Percentiles rank a stretch among this genome's conserved stretches.
phyloP scores from a whole-genome alignment of 2,888 invertebrate genomes.

The Lucinisca nassula region DNA sequence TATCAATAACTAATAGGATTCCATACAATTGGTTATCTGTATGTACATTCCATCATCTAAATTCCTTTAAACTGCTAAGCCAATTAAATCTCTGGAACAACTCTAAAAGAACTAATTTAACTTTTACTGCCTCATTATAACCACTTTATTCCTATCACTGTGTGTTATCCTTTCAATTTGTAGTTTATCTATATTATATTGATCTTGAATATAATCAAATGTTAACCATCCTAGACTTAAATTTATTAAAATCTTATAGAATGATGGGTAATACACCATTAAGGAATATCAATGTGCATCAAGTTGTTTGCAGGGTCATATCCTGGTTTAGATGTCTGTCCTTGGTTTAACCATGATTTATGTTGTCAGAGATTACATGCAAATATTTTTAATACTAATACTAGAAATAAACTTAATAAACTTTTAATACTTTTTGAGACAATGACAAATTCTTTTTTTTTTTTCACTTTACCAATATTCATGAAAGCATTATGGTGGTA shows the following conservation, averaged over 20 bases:
- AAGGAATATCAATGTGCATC: not conserved
- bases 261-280: not conserved
- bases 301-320: not conserved
- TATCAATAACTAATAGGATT: no score
- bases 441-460: no score
- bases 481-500: no score
- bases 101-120: not conserved
- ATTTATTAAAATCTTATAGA: not conserved
- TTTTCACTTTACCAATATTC: no score
- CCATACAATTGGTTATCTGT: no score
- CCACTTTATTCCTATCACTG: not conserved
- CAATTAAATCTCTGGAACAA: not conserved
- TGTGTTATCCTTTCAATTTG: slow-evolving; percentile 4
- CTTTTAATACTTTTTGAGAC: no score
- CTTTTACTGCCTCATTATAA: slow-evolving; percentile 3
- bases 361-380: no score
- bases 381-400: no score
- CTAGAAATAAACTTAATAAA: no score
- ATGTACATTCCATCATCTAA: no score
- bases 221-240: not conserved
- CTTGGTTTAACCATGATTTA: no score
- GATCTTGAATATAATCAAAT: not conserved
- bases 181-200: not conserved
- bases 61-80: not conserved
- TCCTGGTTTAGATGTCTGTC: no score